Percentiles rank a stretch among this genome's conserved stretches.
Conservation (phyloP, 1,140 invertebrate species). For the Nebria ingens region DNA sequence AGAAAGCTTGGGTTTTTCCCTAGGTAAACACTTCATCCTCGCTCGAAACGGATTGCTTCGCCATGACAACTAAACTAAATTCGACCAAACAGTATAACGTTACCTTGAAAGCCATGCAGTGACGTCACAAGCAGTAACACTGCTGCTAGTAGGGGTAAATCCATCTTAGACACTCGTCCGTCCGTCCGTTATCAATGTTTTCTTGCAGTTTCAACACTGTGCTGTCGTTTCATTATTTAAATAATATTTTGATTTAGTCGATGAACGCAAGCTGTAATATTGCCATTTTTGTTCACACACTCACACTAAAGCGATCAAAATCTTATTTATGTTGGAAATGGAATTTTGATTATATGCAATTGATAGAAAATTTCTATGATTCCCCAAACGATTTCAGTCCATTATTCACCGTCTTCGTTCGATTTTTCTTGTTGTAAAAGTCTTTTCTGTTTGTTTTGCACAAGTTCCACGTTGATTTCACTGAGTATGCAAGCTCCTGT, state of each 20-base stretch:
- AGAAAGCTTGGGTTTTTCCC: background rate
- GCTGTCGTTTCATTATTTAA: too few relatives aligned
- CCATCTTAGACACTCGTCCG: background rate
- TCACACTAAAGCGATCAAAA: too few relatives aligned
- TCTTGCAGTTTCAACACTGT: background rate
- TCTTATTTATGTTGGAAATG: too few relatives aligned
- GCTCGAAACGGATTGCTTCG: background rate
- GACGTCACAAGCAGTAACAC: background rate
- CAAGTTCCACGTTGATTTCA: too few relatives aligned
- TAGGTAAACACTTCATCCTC: background rate
- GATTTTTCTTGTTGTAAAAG: too few relatives aligned
- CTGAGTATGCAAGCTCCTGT: background rate
- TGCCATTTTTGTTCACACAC: background rate
- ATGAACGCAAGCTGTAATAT: too few relatives aligned
- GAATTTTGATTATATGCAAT: too few relatives aligned
- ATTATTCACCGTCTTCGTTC: background rate
- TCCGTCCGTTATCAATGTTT: background rate
- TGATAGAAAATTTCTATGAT: background rate
- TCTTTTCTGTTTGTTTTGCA: too few relatives aligned
- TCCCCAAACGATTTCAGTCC: background rate
- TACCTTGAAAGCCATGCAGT: background rate
- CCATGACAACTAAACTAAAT: background rate
- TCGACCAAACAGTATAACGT: background rate
- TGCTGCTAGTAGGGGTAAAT: background rate
- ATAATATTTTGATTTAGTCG: too few relatives aligned